Percentiles rank a stretch among this genome's conserved stretches.
Conservation (phyloP, 2,888 invertebrate species). For the Ariolimax columbianus region DNA sequence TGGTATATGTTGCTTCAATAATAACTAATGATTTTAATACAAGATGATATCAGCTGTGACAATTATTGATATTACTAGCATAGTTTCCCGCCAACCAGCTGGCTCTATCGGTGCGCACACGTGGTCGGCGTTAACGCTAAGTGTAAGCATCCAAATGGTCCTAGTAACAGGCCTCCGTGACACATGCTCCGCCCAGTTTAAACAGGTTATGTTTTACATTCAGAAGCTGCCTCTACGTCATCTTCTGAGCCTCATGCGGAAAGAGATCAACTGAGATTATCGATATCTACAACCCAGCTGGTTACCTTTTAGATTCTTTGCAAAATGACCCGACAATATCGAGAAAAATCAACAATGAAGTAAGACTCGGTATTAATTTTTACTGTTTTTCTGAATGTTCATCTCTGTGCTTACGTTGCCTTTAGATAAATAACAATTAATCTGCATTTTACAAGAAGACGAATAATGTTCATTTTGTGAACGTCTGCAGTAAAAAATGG, state of each 20-base stretch:
- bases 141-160: neutral
- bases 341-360: neutral
- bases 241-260: neutral
- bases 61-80: too few species aligned
- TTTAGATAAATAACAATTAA: conserved; percentile 4
- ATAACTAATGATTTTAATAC: too few species aligned
- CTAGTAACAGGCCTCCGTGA: neutral
- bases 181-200: neutral
- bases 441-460: neutral
- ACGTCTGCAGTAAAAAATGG: neutral
- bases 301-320: neutral
- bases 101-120: too few species aligned
- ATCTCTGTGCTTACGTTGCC: neutral
- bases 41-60: too few species aligned
- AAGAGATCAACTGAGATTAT: neutral
- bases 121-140: neutral
- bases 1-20: too few species aligned
- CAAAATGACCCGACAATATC: neutral
- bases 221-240: neutral
- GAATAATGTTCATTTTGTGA: neutral
- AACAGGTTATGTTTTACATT: neutral
- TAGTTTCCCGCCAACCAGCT: too few species aligned
- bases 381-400: neutral
- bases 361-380: neutral
- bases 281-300: neutral